phyloP scores from a whole-genome alignment of 2,888 invertebrate genomes.

The Lobophora halterata region DNA sequence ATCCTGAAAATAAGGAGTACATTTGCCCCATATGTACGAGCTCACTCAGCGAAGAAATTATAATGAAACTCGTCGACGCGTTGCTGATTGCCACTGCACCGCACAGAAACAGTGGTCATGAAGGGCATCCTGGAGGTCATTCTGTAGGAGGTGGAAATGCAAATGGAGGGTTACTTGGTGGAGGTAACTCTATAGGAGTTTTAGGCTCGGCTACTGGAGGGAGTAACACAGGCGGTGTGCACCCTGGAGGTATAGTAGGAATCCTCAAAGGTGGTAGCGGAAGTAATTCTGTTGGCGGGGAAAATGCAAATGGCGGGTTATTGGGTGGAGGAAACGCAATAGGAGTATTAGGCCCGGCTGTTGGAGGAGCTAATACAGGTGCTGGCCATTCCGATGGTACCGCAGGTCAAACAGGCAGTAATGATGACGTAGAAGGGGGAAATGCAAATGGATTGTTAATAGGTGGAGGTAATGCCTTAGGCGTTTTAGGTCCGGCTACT shows the following conservation, averaged over 20 bases:
- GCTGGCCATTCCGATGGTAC: too few species aligned
- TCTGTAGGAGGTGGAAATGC: neutral
- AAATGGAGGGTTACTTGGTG: neutral
- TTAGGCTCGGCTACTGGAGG: too few species aligned
- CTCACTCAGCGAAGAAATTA: constrained; percentile 51
- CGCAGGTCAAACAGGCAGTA: too few species aligned
- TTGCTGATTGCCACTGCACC: constrained; percentile 54
- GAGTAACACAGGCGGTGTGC: neutral
- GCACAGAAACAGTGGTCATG: constrained; percentile 39
- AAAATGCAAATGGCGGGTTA: neutral
- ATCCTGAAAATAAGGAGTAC: constrained; percentile 21
- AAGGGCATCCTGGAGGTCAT: constrained; percentile 13
- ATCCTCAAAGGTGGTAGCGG: neutral
- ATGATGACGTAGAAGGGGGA: too few species aligned
- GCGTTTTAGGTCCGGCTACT: too few species aligned
- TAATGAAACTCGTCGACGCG: constrained; percentile 60
- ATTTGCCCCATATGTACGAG: constrained; percentile 15
- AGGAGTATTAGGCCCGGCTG: neutral
- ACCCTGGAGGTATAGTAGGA: neutral
- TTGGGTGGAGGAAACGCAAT: constrained; percentile 1
- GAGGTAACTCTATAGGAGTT: neutral
- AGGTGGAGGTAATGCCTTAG: too few species aligned
- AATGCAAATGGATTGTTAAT: too few species aligned
- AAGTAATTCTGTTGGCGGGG: neutral
- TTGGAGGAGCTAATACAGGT: neutral